Evolutionary conservation across 2,113 vertebrate species (phyloP).

Genomic region (Corythoichthys intestinalis): DNA sequence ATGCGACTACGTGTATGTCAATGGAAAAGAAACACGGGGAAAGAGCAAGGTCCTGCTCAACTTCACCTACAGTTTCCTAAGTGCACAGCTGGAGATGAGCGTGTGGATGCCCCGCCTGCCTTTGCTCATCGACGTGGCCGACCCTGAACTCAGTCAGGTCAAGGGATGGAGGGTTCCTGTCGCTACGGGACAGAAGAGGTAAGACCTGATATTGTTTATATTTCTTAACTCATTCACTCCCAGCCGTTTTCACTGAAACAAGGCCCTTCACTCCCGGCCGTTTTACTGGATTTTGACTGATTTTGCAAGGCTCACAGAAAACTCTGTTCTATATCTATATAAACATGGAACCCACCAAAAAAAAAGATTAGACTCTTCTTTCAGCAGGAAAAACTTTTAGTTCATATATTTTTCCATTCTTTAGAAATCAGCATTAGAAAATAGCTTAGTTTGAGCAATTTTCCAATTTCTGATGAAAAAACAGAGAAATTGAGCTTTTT

Average conservation of each 20-base stretch:
- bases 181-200: constrained; percentile 68
- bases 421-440: too few relatives aligned
- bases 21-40: constrained; percentile 89
- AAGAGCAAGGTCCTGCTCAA: constrained; percentile 78
- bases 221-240: not conserved
- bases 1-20: constrained; percentile 92
- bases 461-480: too few relatives aligned
- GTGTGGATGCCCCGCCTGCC: constrained; percentile 93
- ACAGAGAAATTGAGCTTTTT: too few relatives aligned
- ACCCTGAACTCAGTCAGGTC: constrained; percentile 93
- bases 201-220: not conserved
- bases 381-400: too few relatives aligned
- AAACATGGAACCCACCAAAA: too few relatives aligned
- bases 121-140: constrained; percentile 86
- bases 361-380: too few relatives aligned
- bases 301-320: too few relatives aligned
- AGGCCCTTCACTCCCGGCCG: too few relatives aligned
- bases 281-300: not conserved
- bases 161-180: constrained; percentile 91
- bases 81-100: constrained; percentile 80
- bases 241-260: too few relatives aligned
- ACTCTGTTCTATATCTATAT: too few relatives aligned
- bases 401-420: too few relatives aligned
- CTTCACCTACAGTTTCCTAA: constrained; percentile 90
- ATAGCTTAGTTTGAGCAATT: too few relatives aligned